Base-by-base conservation (phyloP, 2,113 vertebrate genomes). In the Corvus moneduloides region DNA sequence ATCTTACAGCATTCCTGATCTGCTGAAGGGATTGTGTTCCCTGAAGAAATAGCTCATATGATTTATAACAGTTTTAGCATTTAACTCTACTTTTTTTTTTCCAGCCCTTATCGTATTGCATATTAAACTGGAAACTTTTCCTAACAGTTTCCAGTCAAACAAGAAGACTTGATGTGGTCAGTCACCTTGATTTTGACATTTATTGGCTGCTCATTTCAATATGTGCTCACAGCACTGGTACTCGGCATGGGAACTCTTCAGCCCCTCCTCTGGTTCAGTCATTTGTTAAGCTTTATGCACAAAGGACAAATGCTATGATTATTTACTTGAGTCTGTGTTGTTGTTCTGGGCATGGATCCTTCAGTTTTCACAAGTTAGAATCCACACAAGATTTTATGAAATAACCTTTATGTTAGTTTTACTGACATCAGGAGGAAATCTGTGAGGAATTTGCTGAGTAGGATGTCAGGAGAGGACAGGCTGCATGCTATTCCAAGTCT, bases 361-460 rank as follows among this genome's bases (percentile, higher is more conserved):
- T 95, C 14, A 39, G 27, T 88, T 96, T 92, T 93, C 74, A 83
- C 49, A 78, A 97, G 54, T 41, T 94, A 95, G 81, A 94, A 89
- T 62, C 46, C 43, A 85, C 44, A 72, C 19, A 76, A 58, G 90
- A 82, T 79, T 91, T 97, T 75, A 75, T 93, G 52, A 97, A 95
- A 95, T 91, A 96, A 66, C 90, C 46, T 92, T 94, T 61, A 75
- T 78, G 66, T 86, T 90, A 46, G 49, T 86, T 95, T 95, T 77
- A 58, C 51, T 93, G 87, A 93, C 90, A 96, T 94, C 66, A 85
- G 81, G 93, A 92, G 66, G 59, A 90, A 92, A 90, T 90, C 44
- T 81, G 80, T 54, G 44, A 94, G 82, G 85, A 97, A 97, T 97
- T 91, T 95, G 91, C 97, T 97, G 96, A 97, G 58, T 80, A 61